Evolutionary conservation across 2,797 vertebrate genomes (phyloP).

Genomic region (Huso huso): DNA sequence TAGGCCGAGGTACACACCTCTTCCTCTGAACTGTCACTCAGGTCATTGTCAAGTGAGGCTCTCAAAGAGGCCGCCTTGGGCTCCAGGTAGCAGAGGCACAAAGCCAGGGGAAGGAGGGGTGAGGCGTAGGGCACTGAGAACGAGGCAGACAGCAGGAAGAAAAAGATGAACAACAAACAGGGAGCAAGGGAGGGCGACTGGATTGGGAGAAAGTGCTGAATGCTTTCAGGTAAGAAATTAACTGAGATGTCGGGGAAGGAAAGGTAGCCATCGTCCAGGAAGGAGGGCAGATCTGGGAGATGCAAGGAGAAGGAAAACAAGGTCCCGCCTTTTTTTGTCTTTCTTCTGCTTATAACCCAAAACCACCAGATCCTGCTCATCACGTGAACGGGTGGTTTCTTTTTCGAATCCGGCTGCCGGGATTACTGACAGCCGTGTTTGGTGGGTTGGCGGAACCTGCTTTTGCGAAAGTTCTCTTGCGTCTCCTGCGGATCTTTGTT

Average conservation of each 20-base stretch:
- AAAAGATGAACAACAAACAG: constrained; percentile 98
- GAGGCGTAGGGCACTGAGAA: constrained; percentile 97
- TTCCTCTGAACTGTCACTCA: constrained; percentile 99
- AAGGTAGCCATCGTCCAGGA: constrained; percentile 92
- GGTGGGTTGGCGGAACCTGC: constrained; percentile 56
- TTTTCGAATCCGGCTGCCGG: constrained; percentile 53
- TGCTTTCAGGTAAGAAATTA: constrained; percentile 80
- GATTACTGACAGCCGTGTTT: constrained; percentile 42
- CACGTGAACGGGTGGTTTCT: constrained; percentile 58
- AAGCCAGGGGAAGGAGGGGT: constrained; percentile 96
- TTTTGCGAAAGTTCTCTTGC: constrained; percentile 61
- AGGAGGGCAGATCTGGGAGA: constrained; percentile 83
- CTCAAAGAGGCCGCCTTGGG: constrained; percentile 96
- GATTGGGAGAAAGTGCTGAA: constrained; percentile 86
- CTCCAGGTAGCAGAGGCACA: constrained; percentile 99
- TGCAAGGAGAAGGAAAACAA: constrained; percentile 98
- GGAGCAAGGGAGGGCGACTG: constrained; percentile 91
- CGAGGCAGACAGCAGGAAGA: constrained; percentile 94
- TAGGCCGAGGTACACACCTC: constrained; percentile 81
- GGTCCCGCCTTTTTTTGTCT: constrained; percentile 64
- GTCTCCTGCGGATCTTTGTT: constrained; percentile 74
- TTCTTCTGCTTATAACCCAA: constrained; percentile 72
- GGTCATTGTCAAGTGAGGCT: constrained; percentile 91
- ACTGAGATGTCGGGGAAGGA: constrained; percentile 85
- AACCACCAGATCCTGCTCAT: constrained; percentile 66